These are phyloP conservation scores for Caenorhabditis becei DNA, from an alignment of 2,888 invertebrate genomes.

Conservation along the genomic window DNA sequence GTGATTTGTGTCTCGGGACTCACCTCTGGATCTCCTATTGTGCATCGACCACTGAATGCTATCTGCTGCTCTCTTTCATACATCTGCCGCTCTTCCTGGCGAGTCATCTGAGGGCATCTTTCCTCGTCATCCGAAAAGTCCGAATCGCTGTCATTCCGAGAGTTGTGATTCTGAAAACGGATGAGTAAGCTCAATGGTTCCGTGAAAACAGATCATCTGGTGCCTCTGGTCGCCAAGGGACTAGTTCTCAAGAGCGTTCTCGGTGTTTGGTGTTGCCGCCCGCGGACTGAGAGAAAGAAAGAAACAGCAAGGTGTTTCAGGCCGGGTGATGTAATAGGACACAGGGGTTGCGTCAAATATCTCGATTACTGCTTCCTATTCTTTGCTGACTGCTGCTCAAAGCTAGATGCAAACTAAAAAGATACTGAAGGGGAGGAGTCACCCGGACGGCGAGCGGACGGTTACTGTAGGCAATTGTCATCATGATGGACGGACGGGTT, in stretches of 20 bases:
- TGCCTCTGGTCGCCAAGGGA: background rate
- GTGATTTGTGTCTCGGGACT: too few relatives aligned
- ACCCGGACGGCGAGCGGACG: constrained; percentile 12
- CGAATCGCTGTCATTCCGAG: constrained; percentile 37
- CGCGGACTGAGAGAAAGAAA: constrained; percentile 3
- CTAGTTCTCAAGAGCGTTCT: constrained; percentile 3
- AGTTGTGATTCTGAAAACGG: constrained; percentile 25
- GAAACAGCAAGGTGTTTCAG: background rate
- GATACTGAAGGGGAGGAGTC: constrained; percentile 19
- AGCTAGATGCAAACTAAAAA: constrained; percentile 6
- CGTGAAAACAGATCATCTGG: constrained; percentile 8
- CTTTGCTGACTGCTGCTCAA: background rate
- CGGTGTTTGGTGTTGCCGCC: constrained; percentile 2
- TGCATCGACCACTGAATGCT: constrained; percentile 53
- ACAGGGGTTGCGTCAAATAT: constrained; percentile 13
- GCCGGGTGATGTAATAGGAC: constrained; percentile 5
- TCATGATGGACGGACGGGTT: constrained; percentile 12
- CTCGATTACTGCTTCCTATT: constrained; percentile 1
- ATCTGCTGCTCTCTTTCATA: constrained; percentile 51
- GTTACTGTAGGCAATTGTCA: constrained; percentile 21
- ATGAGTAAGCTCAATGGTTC: background rate
- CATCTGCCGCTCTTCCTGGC: constrained; percentile 45
- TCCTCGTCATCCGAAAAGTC: constrained; percentile 55
- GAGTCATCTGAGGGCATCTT: constrained; percentile 37
- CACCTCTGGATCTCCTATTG: constrained; percentile 57